phyloP scores from a whole-genome alignment of 2,888 invertebrate genomes.

The Allygus modestus region DNA sequence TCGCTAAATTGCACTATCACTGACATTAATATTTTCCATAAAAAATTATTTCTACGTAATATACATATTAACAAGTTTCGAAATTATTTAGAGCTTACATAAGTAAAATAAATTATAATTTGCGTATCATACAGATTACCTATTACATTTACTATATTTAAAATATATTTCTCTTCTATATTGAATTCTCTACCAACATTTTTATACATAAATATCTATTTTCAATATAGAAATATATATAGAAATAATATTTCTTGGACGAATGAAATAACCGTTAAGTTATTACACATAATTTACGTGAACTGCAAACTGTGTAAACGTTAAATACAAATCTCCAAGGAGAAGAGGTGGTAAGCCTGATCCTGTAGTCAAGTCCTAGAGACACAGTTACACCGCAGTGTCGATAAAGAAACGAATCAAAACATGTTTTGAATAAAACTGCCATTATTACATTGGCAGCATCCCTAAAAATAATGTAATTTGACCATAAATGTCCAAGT shows the following conservation, averaged over 20 bases:
- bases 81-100: conserved; percentile 6
- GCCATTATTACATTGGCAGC: too few relatives aligned
- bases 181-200: conserved; percentile 8
- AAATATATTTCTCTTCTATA: conserved; percentile 37
- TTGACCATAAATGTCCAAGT: too few relatives aligned
- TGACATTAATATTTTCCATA: conserved; percentile 12
- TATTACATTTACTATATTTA: conserved; percentile 4
- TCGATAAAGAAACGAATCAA: too few relatives aligned
- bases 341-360: too few relatives aligned
- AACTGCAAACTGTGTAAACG: too few relatives aligned
- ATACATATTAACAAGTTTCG: conserved; percentile 26
- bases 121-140: not conserved
- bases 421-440: too few relatives aligned
- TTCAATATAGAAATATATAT: not conserved
- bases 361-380: too few relatives aligned
- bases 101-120: conserved; percentile 1
- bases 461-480: too few relatives aligned
- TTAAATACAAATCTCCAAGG: too few relatives aligned
- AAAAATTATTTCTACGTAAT: conserved; percentile 29
- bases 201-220: not conserved
- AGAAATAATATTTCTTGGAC: conserved; percentile 15
- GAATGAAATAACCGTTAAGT: not conserved
- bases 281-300: too few relatives aligned
- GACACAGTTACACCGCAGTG: too few relatives aligned
- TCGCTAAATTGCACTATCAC: conserved; percentile 9